phyloP scores from a whole-genome alignment of 2,113 vertebrate species.

The Podilymbus podiceps region DNA sequence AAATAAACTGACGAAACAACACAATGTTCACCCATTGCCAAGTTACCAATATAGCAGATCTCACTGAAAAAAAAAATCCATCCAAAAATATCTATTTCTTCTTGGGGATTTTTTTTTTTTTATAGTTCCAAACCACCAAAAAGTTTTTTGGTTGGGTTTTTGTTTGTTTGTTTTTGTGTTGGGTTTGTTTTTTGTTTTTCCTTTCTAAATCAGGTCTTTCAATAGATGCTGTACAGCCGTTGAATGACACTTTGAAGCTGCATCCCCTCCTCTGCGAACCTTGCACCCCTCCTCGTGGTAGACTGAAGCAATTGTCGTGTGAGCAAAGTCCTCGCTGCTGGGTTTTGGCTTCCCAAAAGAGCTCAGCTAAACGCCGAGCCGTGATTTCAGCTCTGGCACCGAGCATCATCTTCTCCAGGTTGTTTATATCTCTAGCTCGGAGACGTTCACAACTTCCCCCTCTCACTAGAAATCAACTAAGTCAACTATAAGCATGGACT shows the following conservation, averaged over 20 bases:
- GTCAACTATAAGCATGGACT: neutral
- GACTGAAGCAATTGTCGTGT: neutral
- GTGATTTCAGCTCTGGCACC: neutral
- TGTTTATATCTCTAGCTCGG: no score
- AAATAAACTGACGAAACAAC: neutral
- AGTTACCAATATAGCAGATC: neutral
- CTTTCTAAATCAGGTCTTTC: neutral
- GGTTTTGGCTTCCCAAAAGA: neutral
- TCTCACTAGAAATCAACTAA: neutral
- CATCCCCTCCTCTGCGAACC: neutral
- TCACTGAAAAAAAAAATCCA: neutral
- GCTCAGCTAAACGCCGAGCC: neutral
- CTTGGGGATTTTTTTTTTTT: neutral
- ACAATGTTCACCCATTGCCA: accelerated
- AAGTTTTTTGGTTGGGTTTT: no score
- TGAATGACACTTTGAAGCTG: neutral
- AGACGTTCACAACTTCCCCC: neutral
- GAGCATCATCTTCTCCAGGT: neutral
- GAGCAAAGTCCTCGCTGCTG: neutral
- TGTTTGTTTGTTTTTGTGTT: neutral
- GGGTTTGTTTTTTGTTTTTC: no score
- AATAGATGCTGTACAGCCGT: neutral
- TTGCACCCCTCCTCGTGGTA: slow-evolving; percentile 64
- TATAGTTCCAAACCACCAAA: neutral
- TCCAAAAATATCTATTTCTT: neutral